Base-by-base conservation (phyloP, 1,140 invertebrate species). In the Lordiphosa clarofinis region DNA sequence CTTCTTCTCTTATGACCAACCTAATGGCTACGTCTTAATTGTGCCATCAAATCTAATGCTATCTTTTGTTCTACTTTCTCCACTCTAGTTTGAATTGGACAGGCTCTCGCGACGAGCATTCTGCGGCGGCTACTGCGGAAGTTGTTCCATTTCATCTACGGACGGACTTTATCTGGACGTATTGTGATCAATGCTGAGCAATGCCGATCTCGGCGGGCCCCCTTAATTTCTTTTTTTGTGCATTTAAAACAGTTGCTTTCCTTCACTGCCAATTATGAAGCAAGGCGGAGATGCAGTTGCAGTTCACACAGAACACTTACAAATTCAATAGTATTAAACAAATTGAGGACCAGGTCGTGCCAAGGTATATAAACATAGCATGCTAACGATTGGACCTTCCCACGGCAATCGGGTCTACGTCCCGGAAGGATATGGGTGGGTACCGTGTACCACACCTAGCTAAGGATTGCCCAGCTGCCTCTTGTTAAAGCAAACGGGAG, bases 101-200 rank as follows among this genome's bases (percentile, higher is more conserved):
- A 42, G 60, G 12, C 12, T 58, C 8, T 68, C 68, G 37, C 66
- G 79, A 5, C 69, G 82, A 12, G 88, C 87, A 2, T 74, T 78
- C 47, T 89, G 88, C 38, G 88, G 88, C 5, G 88, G 88, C 43
- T 88, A 74, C 53, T 89, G 88, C 60, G 88, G 88, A 4, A 66
- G 73, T 8, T 89, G 88, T 61, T 74, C 56, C 0, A 73, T 89
- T 36, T 68, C 87, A 3, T 40, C 67, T 3, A 40, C 58, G 9
- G 71, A 79, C 2, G 81, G 75, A n/a, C 67, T 89, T 8, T 86
- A 86, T 54, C 49, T 89, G 35, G 76, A 88, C 33, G 74, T 88
- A 12, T 50, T 62, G 49, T 70, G 58, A 68, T 59, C 24, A 12
- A 13, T 13, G 40, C 13, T 12, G 10, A 15, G 21, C 13, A 3